These are phyloP conservation scores for Fragum sueziense DNA, from an alignment of 2,888 invertebrate species.

Conservation along the genomic window DNA sequence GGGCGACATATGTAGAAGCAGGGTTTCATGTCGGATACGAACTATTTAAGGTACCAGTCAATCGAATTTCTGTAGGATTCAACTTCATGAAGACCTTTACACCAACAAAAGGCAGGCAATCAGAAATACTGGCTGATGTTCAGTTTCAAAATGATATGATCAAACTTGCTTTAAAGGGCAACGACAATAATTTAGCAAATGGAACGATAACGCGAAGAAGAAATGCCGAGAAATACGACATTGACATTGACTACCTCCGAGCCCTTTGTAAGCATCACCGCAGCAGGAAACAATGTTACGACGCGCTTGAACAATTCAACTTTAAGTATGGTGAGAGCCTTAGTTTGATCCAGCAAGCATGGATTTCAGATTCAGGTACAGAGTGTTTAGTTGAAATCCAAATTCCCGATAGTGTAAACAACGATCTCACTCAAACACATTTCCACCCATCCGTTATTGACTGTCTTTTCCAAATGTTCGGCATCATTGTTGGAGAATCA, in stretches of 20 bases:
- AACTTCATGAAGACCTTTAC: conserved; percentile 16
- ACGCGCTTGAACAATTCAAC: conserved; percentile 17
- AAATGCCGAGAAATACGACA: too few species aligned
- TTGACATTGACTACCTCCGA: too few species aligned
- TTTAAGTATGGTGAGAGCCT: conserved; percentile 44
- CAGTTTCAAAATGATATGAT: too few species aligned
- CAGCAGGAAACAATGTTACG: conserved; percentile 23
- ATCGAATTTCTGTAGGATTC: conserved; percentile 1
- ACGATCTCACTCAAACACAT: conserved; percentile 46
- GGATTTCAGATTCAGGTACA: conserved; percentile 22
- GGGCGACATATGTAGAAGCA: neutral
- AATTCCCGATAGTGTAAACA: conserved; percentile 37
- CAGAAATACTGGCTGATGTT: too few species aligned
- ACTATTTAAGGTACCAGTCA: neutral
- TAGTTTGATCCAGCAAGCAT: conserved; percentile 26
- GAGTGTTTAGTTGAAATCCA: conserved; percentile 55
- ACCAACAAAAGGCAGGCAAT: neutral
- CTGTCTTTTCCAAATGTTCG: conserved; percentile 60
- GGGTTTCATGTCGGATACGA: neutral
- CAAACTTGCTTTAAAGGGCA: too few species aligned
- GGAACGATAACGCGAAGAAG: too few species aligned
- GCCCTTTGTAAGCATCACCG: too few species aligned
- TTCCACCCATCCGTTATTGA: conserved; percentile 64
- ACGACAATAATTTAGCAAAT: too few species aligned
- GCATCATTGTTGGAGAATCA: conserved; percentile 24